phyloP scores from a whole-genome alignment of 2,888 invertebrate species.

The Callinectes sapidus region DNA sequence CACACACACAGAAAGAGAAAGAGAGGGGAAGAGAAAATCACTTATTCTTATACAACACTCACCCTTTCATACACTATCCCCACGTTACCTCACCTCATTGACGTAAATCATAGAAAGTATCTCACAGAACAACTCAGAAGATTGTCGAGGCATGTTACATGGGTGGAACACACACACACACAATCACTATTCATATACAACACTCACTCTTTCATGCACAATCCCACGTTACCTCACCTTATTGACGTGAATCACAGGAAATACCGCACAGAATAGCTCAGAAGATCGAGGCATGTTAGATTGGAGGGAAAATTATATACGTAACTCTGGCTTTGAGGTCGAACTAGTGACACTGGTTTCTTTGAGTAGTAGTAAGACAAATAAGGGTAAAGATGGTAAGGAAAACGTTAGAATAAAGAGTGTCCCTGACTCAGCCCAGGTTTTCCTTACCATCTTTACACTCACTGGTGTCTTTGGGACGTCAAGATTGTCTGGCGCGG shows the following conservation, averaged over 20 bases:
- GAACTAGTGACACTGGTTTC: not conserved
- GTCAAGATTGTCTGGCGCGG: not conserved
- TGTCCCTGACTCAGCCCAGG: too few species aligned
- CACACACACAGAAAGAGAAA: slow-evolving; percentile 29
- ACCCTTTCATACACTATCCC: too few species aligned
- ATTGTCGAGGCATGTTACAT: not conserved
- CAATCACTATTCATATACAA: too few species aligned
- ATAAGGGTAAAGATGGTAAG: too few species aligned
- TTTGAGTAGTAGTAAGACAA: too few species aligned
- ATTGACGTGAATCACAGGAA: not conserved
- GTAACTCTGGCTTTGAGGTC: not conserved
- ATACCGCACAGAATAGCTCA: not conserved
- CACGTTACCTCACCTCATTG: not conserved
- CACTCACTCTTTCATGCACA: too few species aligned
- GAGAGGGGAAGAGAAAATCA: not conserved
- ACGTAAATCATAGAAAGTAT: not conserved
- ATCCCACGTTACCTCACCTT: not conserved
- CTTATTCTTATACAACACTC: too few species aligned
- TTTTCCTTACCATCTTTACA: too few species aligned
- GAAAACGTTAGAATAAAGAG: too few species aligned
- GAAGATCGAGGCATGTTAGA: not conserved
- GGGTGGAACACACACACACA: too few species aligned
- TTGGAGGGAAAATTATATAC: not conserved
- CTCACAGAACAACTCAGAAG: not conserved
- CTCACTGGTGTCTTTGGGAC: not conserved